phyloP scores from a whole-genome alignment of 2,797 vertebrate genomes.

The Columba guinea region DNA sequence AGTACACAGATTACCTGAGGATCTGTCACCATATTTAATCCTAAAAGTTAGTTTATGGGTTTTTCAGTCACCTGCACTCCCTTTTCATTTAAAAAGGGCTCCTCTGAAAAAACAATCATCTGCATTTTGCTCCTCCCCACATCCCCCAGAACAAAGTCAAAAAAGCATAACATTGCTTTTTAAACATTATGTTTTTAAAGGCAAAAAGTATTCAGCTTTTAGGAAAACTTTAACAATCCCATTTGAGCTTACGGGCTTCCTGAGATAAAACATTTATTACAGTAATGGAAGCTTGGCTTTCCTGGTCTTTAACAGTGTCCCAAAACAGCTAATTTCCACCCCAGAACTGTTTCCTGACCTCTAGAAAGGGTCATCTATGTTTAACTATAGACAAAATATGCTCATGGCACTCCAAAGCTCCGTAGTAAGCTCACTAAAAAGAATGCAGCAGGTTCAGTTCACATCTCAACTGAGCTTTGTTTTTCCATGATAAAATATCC shows the following conservation, averaged over 20 bases:
- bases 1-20: background rate
- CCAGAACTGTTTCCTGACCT: slow-evolving; percentile 29
- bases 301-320: background rate
- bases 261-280: background rate
- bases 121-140: background rate
- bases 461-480: background rate
- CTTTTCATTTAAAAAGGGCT: background rate
- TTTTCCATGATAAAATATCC: background rate
- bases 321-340: background rate
- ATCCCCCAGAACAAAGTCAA: background rate
- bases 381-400: slow-evolving; percentile 34
- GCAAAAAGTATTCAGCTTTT: background rate
- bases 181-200: background rate
- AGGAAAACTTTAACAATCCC: background rate
- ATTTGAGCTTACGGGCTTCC: background rate
- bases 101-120: background rate
- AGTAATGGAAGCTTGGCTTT: background rate
- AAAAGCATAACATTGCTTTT: background rate
- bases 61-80: background rate
- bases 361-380: slow-evolving; percentile 26
- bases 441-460: background rate
- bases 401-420: background rate
- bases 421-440: background rate
- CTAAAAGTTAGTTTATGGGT: background rate
- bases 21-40: background rate